Evolutionary conservation across 2,888 invertebrate species (phyloP).

Genomic region (Tetramorium bicarinatum): DNA sequence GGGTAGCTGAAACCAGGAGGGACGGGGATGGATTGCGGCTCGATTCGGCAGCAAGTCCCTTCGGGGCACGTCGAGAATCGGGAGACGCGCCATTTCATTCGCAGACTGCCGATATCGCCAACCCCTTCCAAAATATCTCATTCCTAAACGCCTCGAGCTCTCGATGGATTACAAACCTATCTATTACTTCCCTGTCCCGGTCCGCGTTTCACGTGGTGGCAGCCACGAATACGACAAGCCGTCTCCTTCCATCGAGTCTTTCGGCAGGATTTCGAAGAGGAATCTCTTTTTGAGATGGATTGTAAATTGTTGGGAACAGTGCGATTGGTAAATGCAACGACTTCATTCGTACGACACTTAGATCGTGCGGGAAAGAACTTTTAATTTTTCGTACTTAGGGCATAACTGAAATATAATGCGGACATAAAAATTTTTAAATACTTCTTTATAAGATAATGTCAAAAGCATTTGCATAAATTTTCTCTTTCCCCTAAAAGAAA

Average conservation of each 20-base stretch:
- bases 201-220: slow-evolving; percentile 55
- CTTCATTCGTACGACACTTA: neutral
- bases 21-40: slow-evolving; percentile 78
- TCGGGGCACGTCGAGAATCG: slow-evolving; percentile 83
- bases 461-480: neutral
- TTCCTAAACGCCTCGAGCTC: slow-evolving; percentile 85
- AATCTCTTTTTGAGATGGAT: slow-evolving; percentile 62
- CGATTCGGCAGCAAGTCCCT: slow-evolving; percentile 84
- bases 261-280: slow-evolving; percentile 54
- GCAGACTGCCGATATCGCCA: slow-evolving; percentile 86
- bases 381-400: neutral
- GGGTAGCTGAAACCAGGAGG: slow-evolving; percentile 47
- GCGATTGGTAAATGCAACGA: neutral
- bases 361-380: neutral
- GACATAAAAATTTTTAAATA: neutral
- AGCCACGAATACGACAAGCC: slow-evolving; percentile 74
- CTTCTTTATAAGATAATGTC: neutral
- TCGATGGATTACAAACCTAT: slow-evolving; percentile 86
- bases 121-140: slow-evolving; percentile 85
- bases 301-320: neutral
- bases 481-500: neutral
- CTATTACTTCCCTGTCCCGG: slow-evolving; percentile 85
- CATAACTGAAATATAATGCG: too few species aligned
- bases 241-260: slow-evolving; percentile 62
- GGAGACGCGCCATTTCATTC: slow-evolving; percentile 85